Base-by-base conservation (phyloP, 2,888 invertebrate species). In the Leptopterna dolabrata region DNA sequence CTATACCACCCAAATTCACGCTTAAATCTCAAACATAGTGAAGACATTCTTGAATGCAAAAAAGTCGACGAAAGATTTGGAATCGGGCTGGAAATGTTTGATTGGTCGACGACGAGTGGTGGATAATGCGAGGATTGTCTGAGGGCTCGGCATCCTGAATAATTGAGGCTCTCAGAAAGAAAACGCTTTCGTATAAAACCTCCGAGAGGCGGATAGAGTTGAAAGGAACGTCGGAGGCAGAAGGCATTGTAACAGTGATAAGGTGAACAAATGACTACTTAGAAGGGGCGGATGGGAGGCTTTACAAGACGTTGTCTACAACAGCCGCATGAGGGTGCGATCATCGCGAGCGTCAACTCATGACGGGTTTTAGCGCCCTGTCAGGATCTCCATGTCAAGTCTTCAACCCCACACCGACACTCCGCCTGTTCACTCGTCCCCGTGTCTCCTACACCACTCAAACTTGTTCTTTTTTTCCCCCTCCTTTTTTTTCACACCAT, bases 101-200 rank as follows among this genome's bases (percentile, higher is more conserved):
- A 63, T 63, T 63, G 24, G 24, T 7, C 24, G 16, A n/a, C 16
- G 73, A 29, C n/a, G 36, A 7, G 73, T 16, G 73, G 36, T n/a
- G 29, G 73, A 73, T 47, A 16, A 47, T 45, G 27, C 27, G 78
- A 78, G 78, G 19, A 29, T 78, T 78, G 16, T 41, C 47, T 9
- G 47, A 45, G 11, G 19, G 43, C 47, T 78, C 47, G 27, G 78
- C 7, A 36, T 47, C 29, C 43, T 81, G 81, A 81, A 81, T 81
- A 81, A 81, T 81, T 81, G 81, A 81, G 63, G 63, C 27, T n/a
- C 55, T 81, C 9, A 36, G 55, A 63, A 81, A 81, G 55, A 81
- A 81, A 78, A n/a, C 78, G 78, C 78, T 78, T 45, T 41, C 41
- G 24, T 27, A 36, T 76, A 43, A 76, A 76, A 76, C 36, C 36